Base-by-base conservation (phyloP, 2,113 vertebrate species). In the Neopipo cinnamomea region DNA sequence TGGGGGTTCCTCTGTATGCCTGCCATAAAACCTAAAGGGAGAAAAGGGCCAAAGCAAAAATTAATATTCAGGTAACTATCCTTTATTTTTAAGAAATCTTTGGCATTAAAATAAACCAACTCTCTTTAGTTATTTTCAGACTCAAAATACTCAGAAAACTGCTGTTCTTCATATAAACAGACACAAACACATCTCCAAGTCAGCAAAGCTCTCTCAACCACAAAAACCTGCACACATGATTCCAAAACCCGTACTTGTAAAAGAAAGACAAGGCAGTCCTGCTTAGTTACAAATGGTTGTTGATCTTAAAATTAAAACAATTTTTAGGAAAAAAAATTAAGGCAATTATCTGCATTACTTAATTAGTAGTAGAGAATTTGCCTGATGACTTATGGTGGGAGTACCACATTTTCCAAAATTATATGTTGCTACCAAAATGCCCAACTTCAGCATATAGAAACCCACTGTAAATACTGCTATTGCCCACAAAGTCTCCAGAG, bases 1-100 rank as follows among this genome's bases (percentile, higher is more conserved):
- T 98, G 97, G 91, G 99, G 98, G 88, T 98, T 99, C 97, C 99
- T 99, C 96, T 99, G 99, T 88, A 99, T 98, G 96, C 98, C 98
- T 94, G 98, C 93, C 97, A 99, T 98, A 91, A 99, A 99, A 89
- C 98, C 99, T 99, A 90, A 55, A 96, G 67, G 63, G 73, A 96
- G 89, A 94, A 56, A 97, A 96, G 89, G 0, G 14, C 19, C 68
- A 75, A 93, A 94, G 75, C 4, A 92, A 75, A 89, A 91, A 30
- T 85, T 89, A 89, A 56, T 61, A 89, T 49, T 85, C 41, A 61
- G 37, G 28, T 55, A 78, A 35, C 35, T 59, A n/a, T 37, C 71
- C 37, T 63, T 78, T 15, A 70, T 65, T 85, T 66, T 23, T 28
- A 65, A 68, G 52, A 89, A 62, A 52, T 16, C 42, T 86, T 77